Evolutionary conservation across 2,888 invertebrate species (phyloP).

Genomic region (Brachynemurus nebulosus): DNA sequence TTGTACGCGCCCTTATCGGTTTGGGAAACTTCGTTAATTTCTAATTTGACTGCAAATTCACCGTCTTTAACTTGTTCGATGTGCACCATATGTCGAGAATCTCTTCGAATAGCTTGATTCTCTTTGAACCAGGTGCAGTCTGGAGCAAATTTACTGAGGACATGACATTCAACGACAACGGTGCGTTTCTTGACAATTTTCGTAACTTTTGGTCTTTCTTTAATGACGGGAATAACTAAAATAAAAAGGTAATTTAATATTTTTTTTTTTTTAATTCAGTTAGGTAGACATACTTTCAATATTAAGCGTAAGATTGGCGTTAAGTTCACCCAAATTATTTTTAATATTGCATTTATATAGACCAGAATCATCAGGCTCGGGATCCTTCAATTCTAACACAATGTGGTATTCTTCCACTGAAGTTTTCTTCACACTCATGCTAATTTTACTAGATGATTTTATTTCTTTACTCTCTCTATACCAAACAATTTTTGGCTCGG

Average conservation of each 20-base stretch:
- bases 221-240: constrained; percentile 81
- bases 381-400: constrained; percentile 75
- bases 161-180: constrained; percentile 85
- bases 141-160: constrained; percentile 86
- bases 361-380: constrained; percentile 90
- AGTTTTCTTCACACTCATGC: constrained; percentile 49
- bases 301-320: constrained; percentile 92
- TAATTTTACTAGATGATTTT: constrained; percentile 67
- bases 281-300: constrained; percentile 72
- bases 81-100: constrained; percentile 57
- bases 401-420: constrained; percentile 67
- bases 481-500: constrained; percentile 73
- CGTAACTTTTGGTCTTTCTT: constrained; percentile 82
- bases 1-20: constrained; percentile 81
- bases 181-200: constrained; percentile 85
- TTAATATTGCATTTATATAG: constrained; percentile 96
- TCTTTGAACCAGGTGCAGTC: constrained; percentile 92
- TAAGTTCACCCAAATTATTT: constrained; percentile 90
- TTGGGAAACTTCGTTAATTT: constrained; percentile 70
- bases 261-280: not conserved
- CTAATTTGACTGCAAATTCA: constrained; percentile 80
- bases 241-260: constrained; percentile 15
- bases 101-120: constrained; percentile 59
- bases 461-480: constrained; percentile 66
- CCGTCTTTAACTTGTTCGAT: constrained; percentile 70